Evolutionary conservation across 2,888 invertebrate species (phyloP).

Genomic region (Mesorhabditis belari): DNA sequence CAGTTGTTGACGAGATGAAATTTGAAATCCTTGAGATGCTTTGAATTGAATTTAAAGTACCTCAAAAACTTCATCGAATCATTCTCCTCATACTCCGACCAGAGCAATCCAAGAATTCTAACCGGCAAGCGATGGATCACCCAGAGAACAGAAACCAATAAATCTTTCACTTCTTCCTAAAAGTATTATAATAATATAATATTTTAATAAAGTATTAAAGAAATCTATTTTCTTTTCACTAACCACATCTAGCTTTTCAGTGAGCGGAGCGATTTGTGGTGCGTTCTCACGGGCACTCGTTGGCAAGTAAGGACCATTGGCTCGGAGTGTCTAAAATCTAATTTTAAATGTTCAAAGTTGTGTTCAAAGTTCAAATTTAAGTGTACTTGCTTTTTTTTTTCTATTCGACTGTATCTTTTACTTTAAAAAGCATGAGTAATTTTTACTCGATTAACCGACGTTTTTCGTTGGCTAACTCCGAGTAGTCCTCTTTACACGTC

Average conservation of each 20-base stretch:
- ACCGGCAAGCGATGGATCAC: constrained; percentile 83
- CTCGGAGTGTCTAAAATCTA: too few species aligned
- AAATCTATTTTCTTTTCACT: not conserved
- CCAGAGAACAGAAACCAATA: constrained; percentile 64
- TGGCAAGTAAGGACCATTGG: not conserved
- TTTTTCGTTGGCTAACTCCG: too few species aligned
- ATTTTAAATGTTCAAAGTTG: too few species aligned
- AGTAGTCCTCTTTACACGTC: too few species aligned
- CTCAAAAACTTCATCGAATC: constrained; percentile 22
- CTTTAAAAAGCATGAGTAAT: too few species aligned
- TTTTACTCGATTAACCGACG: too few species aligned
- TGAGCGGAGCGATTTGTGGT: constrained; percentile 22
- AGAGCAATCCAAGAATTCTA: constrained; percentile 30
- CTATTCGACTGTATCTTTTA: too few species aligned
- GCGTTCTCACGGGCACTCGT: constrained; percentile 1
- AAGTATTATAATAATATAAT: constrained; percentile 1
- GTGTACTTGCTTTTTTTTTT: too few species aligned
- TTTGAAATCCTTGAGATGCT: too few species aligned
- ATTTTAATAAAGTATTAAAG: not conserved
- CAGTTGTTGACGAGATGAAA: too few species aligned
- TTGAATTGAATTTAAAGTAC: too few species aligned
- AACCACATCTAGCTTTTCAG: constrained; percentile 43
- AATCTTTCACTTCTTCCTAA: constrained; percentile 55
- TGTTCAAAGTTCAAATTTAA: too few species aligned
- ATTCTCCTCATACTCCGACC: constrained; percentile 27